Base-by-base conservation (phyloP, 2,888 invertebrate species). In the Caenorhabditis sp. region DNA sequence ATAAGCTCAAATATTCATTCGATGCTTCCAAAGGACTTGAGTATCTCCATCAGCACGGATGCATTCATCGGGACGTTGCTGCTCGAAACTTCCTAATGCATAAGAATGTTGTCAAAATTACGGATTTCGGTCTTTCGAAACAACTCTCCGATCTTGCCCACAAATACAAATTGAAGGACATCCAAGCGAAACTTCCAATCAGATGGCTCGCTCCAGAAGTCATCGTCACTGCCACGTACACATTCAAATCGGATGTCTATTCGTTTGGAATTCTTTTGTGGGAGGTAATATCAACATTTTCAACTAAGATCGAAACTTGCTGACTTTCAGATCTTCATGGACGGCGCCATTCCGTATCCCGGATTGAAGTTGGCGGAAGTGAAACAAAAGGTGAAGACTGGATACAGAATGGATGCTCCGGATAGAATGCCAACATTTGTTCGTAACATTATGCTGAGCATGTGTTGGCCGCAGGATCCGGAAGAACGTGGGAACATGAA, bases 201-300 rank as follows among this genome's bases (percentile, higher is more conserved):
- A 80, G 88, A 38, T 89, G 89, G 89, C 70, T 89, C 47, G 85
- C 88, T 8, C 89, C 89, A n/a, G 89, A 89, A 63, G 87, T 86
- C 10, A 64, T 87, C n/a, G 83, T 85, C 12, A 80, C 82, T 7
- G 86, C 85, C 22, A 80, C 82, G 7, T 89, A 88, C 68, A 74
- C 83, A 3, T 75, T 56, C 74, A 89, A 89, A 66, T 84, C 87
- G 0, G 89, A 89, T 68, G 89, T 89, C 26, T 89, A 84, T 79
- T 84, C 87, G 35, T 89, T 86, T 49, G 89, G 89, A 14, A 85
- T 88, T 14, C 69, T 87, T n/a, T 56, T 88, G 22, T 88, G 87
- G 87, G 88, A 88, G 80, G 85, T 86, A 28, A 59, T 2, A 4
- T 59, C 6, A 5, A 14, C 19, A 0, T 2, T 31, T 58, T 2